phyloP scores from a whole-genome alignment of 2,113 vertebrate species.

The Toxotes jaculatrix region DNA sequence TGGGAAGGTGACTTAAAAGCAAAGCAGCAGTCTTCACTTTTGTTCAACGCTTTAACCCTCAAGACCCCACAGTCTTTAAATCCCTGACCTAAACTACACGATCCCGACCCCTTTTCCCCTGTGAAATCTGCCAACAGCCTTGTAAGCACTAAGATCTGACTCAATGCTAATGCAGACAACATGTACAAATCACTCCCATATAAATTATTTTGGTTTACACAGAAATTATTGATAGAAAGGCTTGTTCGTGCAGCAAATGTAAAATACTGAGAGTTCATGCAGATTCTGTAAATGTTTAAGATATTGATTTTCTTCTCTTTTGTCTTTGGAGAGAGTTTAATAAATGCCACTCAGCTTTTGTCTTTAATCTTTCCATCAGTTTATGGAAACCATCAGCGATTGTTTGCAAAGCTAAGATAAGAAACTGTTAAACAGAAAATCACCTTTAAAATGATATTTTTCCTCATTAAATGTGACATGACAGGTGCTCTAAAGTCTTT shows the following conservation, averaged over 20 bases:
- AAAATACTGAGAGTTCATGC: background rate
- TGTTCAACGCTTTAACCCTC: conserved; percentile 11
- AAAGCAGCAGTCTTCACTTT: background rate
- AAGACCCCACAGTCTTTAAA: conserved; percentile 4
- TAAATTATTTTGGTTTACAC: background rate
- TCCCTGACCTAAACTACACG: background rate
- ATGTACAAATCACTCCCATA: background rate
- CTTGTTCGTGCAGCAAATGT: background rate
- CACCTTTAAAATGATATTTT: conserved; percentile 17
- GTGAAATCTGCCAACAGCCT: conserved; percentile 7
- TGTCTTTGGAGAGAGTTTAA: background rate
- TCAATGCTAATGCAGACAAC: background rate
- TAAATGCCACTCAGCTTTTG: background rate
- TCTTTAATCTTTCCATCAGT: background rate
- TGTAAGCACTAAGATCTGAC: conserved; percentile 17
- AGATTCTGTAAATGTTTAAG: background rate
- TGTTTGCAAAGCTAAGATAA: background rate
- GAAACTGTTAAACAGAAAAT: conserved; percentile 3
- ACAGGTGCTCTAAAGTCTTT: conserved; percentile 10
- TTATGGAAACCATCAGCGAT: background rate
- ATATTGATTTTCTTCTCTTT: background rate
- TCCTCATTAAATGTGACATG: conserved; percentile 12
- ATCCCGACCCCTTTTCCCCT: background rate
- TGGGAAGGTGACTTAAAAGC: conserved; percentile 8
- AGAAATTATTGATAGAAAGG: background rate